Evolutionary conservation across 2,797 vertebrate species (phyloP), one percentile per base, ranked within the genome.

Genomic region (Lycodopsis pacificus): DNA sequence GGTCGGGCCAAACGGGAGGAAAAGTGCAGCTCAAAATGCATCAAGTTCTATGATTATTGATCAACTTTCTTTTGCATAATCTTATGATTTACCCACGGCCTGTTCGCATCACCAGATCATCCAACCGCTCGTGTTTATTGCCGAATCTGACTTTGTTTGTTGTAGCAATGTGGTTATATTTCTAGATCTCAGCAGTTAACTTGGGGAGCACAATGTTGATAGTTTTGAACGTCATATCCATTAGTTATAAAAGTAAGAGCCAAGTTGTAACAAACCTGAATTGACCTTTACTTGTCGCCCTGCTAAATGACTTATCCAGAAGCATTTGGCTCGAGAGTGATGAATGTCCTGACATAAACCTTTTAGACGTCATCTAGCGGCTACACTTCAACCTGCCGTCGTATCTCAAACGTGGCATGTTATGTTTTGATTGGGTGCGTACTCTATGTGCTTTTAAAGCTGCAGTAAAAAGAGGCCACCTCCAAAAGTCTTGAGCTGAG

Each of bases 401-500:
- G 17, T 62, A 58, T 79, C 75, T 76, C 59, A 59, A 72, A 83
- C 74, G 11, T 76, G 49, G 27, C 72, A 65, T 77, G 71, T 79
- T 81, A 56, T 79, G 68, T 69, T 84, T 72, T 61, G 42, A 75
- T 75, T 51, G 67, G 46, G 30, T 0, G n/a, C 49, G 27, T 73
- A 53, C 34, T 77, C 73, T 71, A 53, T 71, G 71, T 69, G 71
- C 71, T 79, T 82, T 80, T 53, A 81, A 76, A 86, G 70, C 68
- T 68, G 56, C 62, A 76, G 76, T 65, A 62, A 83, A 57, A 82
- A 27, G 70, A 85, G 81, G 78, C 89, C 81, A 82, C 81, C 80
- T 85, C 83, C 83, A 62, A 75, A 82, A 77, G 66, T 89, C 69
- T 80, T 15, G 59, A 76, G 87, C 71, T 83, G 82, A 89, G 82